phyloP scores from a whole-genome alignment of 1,140 invertebrate genomes.

The Trachymyrmex septentrionalis region DNA sequence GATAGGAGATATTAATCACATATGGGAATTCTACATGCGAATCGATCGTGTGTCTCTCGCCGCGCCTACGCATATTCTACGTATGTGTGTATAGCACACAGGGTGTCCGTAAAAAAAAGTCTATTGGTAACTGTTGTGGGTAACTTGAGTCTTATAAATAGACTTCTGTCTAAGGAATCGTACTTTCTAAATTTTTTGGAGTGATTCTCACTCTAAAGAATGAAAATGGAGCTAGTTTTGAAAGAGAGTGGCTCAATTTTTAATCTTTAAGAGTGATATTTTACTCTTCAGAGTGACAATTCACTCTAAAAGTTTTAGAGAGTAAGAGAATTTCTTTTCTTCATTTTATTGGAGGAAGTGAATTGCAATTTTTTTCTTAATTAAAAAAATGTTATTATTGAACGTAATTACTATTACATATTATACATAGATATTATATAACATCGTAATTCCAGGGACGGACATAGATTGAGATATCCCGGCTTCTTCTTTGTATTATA shows the following conservation, averaged over 20 bases:
- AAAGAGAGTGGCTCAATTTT: too few relatives aligned
- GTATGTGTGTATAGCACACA: conserved; percentile 26
- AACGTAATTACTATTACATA: conserved; percentile 26
- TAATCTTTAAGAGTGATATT: too few relatives aligned
- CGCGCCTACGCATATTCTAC: neutral
- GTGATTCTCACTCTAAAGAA: too few relatives aligned
- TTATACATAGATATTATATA: conserved; percentile 11
- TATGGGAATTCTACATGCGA: conserved; percentile 69
- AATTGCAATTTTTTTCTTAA: conserved; percentile 3
- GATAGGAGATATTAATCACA: conserved; percentile 79
- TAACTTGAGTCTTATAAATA: neutral
- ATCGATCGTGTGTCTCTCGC: conserved; percentile 74
- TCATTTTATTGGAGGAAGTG: conserved; percentile 19
- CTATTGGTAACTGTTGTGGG: neutral
- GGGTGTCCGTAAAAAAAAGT: conserved; percentile 4
- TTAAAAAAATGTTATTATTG: conserved; percentile 39
- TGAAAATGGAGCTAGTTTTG: too few relatives aligned
- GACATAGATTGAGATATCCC: conserved; percentile 55
- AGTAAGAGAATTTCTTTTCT: neutral
- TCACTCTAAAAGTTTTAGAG: too few relatives aligned
- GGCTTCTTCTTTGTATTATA: conserved; percentile 57
- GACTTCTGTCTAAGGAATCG: neutral
- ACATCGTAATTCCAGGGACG: neutral
- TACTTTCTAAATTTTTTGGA: too few relatives aligned
- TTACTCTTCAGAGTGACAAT: too few relatives aligned